phyloP scores from a whole-genome alignment of 2,797 vertebrate genomes.

The Takifugu rubripes region DNA sequence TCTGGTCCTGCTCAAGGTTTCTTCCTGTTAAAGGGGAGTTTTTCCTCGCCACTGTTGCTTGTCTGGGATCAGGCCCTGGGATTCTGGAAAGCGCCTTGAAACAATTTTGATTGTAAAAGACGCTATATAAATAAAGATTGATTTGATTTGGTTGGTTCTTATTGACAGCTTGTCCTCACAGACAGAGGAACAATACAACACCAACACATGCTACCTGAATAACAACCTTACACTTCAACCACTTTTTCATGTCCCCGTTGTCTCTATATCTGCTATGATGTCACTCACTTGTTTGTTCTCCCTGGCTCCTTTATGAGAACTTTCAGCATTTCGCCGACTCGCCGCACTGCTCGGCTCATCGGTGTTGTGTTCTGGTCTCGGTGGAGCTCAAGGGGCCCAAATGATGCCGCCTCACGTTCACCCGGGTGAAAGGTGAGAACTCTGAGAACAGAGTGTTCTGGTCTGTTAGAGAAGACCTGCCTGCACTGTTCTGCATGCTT shows the following conservation, averaged over 20 bases:
- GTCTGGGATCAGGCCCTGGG: no score
- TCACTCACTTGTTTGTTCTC: conserved; percentile 42
- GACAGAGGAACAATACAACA: conserved; percentile 14
- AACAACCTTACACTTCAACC: conserved; percentile 10
- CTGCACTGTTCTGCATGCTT: conserved; percentile 74
- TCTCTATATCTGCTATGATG: conserved; percentile 33
- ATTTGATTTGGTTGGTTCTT: background rate
- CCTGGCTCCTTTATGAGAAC: conserved; percentile 31
- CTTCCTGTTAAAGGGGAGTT: no score
- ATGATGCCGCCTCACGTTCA: conserved; percentile 62
- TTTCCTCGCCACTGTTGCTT: no score
- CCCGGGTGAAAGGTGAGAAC: conserved; percentile 77
- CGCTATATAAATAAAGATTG: no score
- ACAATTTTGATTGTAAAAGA: no score
- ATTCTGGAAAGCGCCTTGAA: no score
- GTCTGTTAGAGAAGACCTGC: conserved; percentile 67
- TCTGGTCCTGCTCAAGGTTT: no score
- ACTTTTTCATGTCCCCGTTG: conserved; percentile 20
- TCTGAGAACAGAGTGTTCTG: conserved; percentile 75
- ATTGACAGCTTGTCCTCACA: conserved; percentile 7
- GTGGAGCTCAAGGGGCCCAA: conserved; percentile 44
- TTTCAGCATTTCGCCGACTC: conserved; percentile 43
- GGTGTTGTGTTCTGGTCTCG: conserved; percentile 68
- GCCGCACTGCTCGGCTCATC: conserved; percentile 26
- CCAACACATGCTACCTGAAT: conserved; percentile 34